Evolutionary conservation across 2,888 invertebrate species (phyloP).

Genomic region (Glyphotaelius pellucidus): DNA sequence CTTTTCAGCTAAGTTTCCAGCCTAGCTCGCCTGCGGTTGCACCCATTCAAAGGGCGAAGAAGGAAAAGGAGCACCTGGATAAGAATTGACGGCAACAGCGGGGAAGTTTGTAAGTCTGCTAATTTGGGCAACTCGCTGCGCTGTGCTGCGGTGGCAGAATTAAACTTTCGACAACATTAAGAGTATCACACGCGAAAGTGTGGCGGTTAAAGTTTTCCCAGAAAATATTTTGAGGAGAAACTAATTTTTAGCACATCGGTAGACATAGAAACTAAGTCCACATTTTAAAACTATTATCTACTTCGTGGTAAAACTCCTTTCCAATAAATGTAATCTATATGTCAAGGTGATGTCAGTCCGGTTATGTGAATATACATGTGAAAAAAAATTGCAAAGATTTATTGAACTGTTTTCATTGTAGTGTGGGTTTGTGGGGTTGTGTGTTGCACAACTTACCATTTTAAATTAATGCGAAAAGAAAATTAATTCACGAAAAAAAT

Average conservation of each 20-base stretch:
- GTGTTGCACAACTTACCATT: too few relatives aligned
- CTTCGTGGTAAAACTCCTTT: not conserved
- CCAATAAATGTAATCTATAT: too few relatives aligned
- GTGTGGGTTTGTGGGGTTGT: too few relatives aligned
- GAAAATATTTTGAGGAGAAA: not conserved
- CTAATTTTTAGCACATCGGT: not conserved
- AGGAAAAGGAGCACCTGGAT: conserved; percentile 4
- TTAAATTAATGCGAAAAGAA: too few relatives aligned
- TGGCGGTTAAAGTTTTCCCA: not conserved
- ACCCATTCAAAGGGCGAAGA: not conserved
- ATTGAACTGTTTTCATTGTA: too few relatives aligned
- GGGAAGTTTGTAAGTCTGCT: not conserved
- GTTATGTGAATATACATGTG: too few relatives aligned
- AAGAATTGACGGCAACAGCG: conserved; percentile 17
- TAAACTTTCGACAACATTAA: conserved; percentile 7
- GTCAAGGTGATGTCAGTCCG: too few relatives aligned
- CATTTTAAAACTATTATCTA: not conserved
- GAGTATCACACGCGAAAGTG: not conserved
- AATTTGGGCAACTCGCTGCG: conserved; percentile 27
- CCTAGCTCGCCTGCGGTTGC: conserved; percentile 10
- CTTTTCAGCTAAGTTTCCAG: conserved; percentile 37
- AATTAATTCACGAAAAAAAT: too few relatives aligned
- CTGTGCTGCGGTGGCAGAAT: conserved; percentile 2
- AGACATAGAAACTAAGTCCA: not conserved
- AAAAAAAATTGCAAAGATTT: too few relatives aligned